These are phyloP conservation scores for Etheostoma cragini DNA, from an alignment of 2,113 vertebrate genomes.

Conservation along the genomic window DNA sequence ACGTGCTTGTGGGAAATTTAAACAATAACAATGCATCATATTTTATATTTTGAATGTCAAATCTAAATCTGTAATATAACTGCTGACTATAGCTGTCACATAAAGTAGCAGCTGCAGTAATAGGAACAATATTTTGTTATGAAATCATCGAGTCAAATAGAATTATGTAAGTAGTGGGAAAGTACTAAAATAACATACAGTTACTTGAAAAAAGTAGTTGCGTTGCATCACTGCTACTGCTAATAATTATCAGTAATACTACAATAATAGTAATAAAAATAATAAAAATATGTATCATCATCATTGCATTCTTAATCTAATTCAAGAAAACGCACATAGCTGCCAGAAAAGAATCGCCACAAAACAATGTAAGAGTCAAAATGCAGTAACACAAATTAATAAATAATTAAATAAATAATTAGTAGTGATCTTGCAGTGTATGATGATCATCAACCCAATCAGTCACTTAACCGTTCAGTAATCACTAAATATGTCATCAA, in stretches of 20 bases:
- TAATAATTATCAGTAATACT: neutral
- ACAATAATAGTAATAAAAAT: neutral
- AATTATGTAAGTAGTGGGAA: neutral
- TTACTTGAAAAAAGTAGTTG: neutral
- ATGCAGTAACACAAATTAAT: neutral
- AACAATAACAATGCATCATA: neutral
- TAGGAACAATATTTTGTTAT: neutral
- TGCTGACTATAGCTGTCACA: neutral
- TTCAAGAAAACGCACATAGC: neutral
- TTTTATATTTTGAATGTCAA: neutral
- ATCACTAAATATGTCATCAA: conserved; percentile 19
- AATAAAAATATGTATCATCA: neutral
- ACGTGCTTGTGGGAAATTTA: too few relatives aligned
- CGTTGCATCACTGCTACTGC: neutral
- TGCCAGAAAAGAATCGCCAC: neutral
- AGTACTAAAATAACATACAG: neutral
- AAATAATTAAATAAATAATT: conserved; percentile 3
- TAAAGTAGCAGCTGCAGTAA: neutral
- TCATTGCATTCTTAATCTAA: neutral
- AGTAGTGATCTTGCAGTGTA: neutral
- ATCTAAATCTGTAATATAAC: neutral
- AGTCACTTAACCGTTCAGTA: conserved; percentile 15
- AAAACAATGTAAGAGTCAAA: neutral
- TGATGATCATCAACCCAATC: conserved; percentile 21
- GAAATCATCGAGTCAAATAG: too few relatives aligned